phyloP scores from a whole-genome alignment of 2,797 vertebrate species.

The Bradypus variegatus region DNA sequence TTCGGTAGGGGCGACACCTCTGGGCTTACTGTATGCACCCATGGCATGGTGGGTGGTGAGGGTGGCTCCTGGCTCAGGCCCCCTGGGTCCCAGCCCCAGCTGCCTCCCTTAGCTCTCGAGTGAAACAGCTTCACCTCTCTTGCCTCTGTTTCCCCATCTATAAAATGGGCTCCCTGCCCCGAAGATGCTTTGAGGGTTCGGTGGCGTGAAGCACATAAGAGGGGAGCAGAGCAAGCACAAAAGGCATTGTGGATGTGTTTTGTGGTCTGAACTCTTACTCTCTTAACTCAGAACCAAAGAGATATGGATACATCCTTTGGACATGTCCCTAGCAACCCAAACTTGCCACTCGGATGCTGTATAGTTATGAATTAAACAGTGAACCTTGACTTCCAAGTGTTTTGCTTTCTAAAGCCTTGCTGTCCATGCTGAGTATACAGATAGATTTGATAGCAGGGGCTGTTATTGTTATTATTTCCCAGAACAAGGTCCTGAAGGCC shows the following conservation, averaged over 20 bases:
- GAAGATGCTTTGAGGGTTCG: background rate
- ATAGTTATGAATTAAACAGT: background rate
- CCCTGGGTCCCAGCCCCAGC: background rate
- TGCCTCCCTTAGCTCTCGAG: background rate
- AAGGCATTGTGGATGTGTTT: rapidly evolving
- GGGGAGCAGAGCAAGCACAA: background rate
- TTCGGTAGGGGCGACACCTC: conserved; percentile 74
- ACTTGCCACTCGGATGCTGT: background rate
- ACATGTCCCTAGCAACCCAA: background rate
- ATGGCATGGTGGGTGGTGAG: rapidly evolving
- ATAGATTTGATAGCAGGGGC: background rate
- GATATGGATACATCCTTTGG: rapidly evolving
- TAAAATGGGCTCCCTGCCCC: background rate
- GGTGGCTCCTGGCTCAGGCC: rapidly evolving
- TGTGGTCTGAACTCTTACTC: rapidly evolving
- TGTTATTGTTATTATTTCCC: background rate
- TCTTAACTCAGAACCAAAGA: no score
- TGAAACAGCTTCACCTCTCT: background rate
- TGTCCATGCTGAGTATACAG: rapidly evolving
- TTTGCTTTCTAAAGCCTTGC: background rate
- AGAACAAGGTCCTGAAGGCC: background rate
- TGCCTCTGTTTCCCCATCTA: background rate
- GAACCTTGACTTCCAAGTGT: rapidly evolving
- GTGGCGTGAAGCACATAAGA: rapidly evolving
- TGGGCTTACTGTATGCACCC: rapidly evolving